phyloP scores from a whole-genome alignment of 2,888 invertebrate genomes.

The Capitulum mitella region DNA sequence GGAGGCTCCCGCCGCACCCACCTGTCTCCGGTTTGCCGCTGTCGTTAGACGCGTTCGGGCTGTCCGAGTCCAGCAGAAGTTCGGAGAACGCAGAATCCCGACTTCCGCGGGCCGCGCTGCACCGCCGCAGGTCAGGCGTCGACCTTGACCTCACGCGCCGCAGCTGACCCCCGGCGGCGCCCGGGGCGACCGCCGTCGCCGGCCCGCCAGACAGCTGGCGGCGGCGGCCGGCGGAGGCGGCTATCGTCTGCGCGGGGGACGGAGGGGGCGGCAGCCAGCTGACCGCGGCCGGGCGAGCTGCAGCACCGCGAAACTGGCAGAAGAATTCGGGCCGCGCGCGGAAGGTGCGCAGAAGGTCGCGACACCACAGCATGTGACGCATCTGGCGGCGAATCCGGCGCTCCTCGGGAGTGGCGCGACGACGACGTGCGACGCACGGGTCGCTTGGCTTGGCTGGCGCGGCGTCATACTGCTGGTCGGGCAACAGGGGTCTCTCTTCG shows the following conservation, averaged over 20 bases:
- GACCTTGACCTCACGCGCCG: slow-evolving; percentile 8
- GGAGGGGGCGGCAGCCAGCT: neutral
- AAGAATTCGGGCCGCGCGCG: slow-evolving; percentile 69
- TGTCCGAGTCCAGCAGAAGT: neutral
- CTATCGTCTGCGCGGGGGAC: neutral
- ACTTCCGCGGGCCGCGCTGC: neutral
- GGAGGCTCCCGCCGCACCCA: neutral
- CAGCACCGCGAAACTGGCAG: slow-evolving; percentile 56
- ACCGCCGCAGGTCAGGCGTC: neutral
- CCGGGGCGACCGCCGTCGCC: neutral
- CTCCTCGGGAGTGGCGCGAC: neutral
- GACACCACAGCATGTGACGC: slow-evolving; percentile 45
- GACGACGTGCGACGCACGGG: neutral
- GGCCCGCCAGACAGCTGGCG: neutral
- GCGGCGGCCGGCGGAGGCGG: neutral
- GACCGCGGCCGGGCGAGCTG: neutral
- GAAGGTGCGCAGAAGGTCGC: slow-evolving; percentile 57
- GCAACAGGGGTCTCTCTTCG: neutral
- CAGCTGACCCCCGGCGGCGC: neutral
- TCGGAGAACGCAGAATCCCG: neutral
- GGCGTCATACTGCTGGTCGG: neutral
- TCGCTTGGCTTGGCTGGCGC: neutral
- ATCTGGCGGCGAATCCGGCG: neutral
- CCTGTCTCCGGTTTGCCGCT: slow-evolving; percentile 5
- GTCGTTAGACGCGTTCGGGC: neutral